A percentile compares a stretch with the other conserved stretches of the same genome.
phyloP scores from a whole-genome alignment of 1,140 invertebrate genomes.

The Pentalonia nigronervosa region DNA sequence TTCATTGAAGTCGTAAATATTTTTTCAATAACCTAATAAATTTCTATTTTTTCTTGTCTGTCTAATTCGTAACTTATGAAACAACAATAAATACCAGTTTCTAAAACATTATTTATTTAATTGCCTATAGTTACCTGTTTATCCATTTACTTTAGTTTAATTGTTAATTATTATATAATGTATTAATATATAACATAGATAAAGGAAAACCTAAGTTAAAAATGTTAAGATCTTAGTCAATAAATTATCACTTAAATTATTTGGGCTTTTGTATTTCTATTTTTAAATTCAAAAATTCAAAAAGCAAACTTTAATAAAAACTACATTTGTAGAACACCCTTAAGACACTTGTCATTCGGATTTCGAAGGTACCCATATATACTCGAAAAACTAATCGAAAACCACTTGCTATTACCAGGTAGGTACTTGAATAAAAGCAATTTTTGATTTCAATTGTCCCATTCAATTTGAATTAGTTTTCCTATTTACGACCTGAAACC shows the following conservation, averaged over 20 bases:
- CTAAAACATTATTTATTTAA: background rate
- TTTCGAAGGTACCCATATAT: background rate
- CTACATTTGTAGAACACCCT: background rate
- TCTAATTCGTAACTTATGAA: background rate
- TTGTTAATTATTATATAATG: background rate
- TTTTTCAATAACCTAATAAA: background rate
- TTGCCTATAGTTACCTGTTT: background rate
- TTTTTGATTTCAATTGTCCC: conserved; percentile 40
- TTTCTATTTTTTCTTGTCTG: background rate
- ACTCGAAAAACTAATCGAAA: conserved; percentile 35
- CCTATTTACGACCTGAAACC: conserved; percentile 6
- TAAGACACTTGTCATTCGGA: background rate
- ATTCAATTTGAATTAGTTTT: conserved; percentile 37
- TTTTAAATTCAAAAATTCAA: background rate
- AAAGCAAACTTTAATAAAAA: background rate
- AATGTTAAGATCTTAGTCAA: background rate
- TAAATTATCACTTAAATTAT: background rate
- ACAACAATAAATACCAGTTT: background rate
- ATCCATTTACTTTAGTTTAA: background rate
- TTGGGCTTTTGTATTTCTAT: background rate
- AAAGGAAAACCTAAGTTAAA: background rate
- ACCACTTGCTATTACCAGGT: background rate
- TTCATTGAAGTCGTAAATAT: background rate
- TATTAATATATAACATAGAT: background rate
- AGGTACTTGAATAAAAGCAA: conserved; percentile 2